These are phyloP conservation scores for Drosophila nigrodunni DNA, from an alignment of 1,140 invertebrate genomes.

Conservation along the genomic window DNA sequence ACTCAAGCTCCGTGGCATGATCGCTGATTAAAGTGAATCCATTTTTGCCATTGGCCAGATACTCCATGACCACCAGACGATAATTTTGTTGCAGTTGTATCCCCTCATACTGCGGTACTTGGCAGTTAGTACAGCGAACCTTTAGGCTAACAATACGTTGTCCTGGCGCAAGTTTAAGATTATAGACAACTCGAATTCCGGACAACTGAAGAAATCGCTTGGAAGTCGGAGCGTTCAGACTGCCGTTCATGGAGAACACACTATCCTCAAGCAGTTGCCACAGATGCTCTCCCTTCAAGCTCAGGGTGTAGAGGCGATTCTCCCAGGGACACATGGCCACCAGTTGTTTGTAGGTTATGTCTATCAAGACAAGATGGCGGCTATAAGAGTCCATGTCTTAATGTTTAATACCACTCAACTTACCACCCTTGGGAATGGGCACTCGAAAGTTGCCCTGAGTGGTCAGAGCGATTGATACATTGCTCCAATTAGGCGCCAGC, in stretches of 20 bases:
- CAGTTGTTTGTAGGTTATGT: conserved; percentile 89
- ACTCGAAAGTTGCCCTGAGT: conserved; percentile 69
- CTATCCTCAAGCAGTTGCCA: conserved; percentile 87
- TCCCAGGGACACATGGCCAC: conserved; percentile 89
- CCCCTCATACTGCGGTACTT: conserved; percentile 87
- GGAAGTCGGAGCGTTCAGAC: conserved; percentile 28
- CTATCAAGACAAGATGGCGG: conserved; percentile 60
- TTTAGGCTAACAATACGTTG: conserved; percentile 86
- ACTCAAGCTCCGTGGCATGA: conserved; percentile 64
- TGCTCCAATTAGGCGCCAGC: conserved; percentile 52
- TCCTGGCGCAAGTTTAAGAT: conserved; percentile 85
- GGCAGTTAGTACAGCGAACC: conserved; percentile 88
- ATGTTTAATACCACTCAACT: conserved; percentile 19
- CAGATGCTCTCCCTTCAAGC: conserved; percentile 87
- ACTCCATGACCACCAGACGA: conserved; percentile 88
- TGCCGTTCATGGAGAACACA: conserved; percentile 85
- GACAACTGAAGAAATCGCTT: conserved; percentile 87
- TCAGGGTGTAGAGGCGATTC: conserved; percentile 89
- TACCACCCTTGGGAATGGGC: conserved; percentile 57
- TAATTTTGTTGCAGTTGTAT: conserved; percentile 86
- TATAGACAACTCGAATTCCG: conserved; percentile 85
- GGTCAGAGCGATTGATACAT: conserved; percentile 64
- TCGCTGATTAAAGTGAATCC: conserved; percentile 85
- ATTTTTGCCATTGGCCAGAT: conserved; percentile 89
- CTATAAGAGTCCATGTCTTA: too few relatives aligned